Evolutionary conservation across 1,140 invertebrate species (phyloP), one percentile per base, ranked within the genome.

Genomic region (Glomeris maerens): DNA sequence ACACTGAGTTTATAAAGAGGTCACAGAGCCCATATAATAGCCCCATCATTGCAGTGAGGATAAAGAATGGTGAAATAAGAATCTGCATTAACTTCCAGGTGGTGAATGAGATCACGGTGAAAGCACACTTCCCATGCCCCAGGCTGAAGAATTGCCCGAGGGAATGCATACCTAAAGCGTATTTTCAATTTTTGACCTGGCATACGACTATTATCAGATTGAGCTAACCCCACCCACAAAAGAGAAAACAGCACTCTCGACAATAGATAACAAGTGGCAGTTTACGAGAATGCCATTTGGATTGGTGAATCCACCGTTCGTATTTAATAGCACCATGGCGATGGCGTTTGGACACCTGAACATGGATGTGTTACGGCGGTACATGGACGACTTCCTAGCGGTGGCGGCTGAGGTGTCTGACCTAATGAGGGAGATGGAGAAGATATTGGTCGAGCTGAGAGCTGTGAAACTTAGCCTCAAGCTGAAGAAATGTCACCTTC

Each of bases 401-500:
- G 31, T 10, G 10, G 31, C 31, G 31, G 31, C 10, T 36, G 31
- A 36, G 10, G 10, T 20, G 31, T 10, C 31, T 13, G 31, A n/a
- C 13, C 31, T 36, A 13, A 36, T 36, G 31, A 36, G 10, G 31
- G 20, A 36, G 20, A 36, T 20, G 20, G 10, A n/a, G 31, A 13
- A n/a, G 31, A 36, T 36, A 13, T 36, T 36, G 31, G 31, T 13
- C 10, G 31, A 13, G 31, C 10, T 36, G 31, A 13, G 31, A n/a
- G 31, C 31, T n/a, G n/a, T n/a, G n/a, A 36, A 36, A 13, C 31
- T 36, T 20, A 36, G 10, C 20, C 20, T 36, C 10, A 47, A 47
- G 21, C 45, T 21, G 14, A 47, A 47, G 13, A 47, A 47, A 27
- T 47, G 45, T 26, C 45, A 38, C 5, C 31, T 47, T 27, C 5